Conservation (phyloP, 1,140 invertebrate genomes). For the Branchinecta lindahli region DNA sequence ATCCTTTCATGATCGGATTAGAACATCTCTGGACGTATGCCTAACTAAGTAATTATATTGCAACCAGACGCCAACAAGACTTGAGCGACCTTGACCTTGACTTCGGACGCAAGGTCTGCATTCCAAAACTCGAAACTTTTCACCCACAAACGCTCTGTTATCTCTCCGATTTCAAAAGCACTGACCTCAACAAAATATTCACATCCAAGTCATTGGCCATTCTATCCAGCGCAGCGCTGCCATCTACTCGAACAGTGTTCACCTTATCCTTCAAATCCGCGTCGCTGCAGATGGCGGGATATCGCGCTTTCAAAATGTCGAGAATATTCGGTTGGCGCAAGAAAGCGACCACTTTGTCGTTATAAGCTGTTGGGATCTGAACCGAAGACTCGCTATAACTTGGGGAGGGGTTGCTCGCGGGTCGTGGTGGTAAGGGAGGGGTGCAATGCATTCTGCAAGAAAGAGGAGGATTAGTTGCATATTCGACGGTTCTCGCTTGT, state of each 20-base stretch:
- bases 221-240: constrained; percentile 59
- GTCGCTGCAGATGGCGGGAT: constrained; percentile 46
- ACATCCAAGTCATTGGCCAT: constrained; percentile 83
- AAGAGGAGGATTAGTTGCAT: constrained; percentile 8
- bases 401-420: constrained; percentile 31
- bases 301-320: constrained; percentile 73
- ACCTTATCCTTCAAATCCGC: constrained; percentile 58
- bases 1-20: too few species aligned
- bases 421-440: constrained; percentile 36
- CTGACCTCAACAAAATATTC: constrained; percentile 76
- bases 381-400: constrained; percentile 33
- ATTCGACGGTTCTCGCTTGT: not conserved
- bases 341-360: constrained; percentile 75
- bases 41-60: too few species aligned
- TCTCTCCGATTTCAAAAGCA: too few species aligned
- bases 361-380: constrained; percentile 71
- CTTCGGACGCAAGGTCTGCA: too few species aligned
- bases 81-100: too few species aligned
- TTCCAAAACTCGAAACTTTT: too few species aligned
- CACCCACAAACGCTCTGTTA: too few species aligned
- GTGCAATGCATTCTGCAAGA: constrained; percentile 19
- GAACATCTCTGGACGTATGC: too few species aligned
- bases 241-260: constrained; percentile 67
- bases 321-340: constrained; percentile 81
- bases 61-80: too few species aligned